Evolutionary conservation across 1,140 invertebrate genomes (phyloP), one percentile per base, ranked within the genome.

Genomic region (Papilio polyxenes): DNA sequence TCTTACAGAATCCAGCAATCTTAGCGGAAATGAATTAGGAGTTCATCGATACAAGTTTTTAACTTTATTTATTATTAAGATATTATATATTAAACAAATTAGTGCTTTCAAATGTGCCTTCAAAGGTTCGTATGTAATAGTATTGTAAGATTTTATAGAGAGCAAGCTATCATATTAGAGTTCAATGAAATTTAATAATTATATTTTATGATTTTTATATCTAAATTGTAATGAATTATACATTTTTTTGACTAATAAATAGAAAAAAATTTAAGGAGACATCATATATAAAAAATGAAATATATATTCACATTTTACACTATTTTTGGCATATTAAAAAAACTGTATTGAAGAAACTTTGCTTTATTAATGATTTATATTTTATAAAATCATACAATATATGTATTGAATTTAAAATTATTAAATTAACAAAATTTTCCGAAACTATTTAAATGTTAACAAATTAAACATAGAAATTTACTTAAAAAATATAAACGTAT

Each of bases 81-180:
- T 81, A 31, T 31, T 31, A 86, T 81, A 82, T 81, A 82, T 82
- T 65, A 72, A 82, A 83, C 75, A 85, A 89, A 77, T 82, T 87
- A 89, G 89, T 89, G 89, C 90, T 91, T 92, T 89, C 82, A 80
- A 84, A 90, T 85, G 92, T 91, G 91, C 90, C 92, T 92, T 90
- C 83, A 83, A 75, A 84, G 82, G 86, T 90, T 88, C 85, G 85
- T 88, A 88, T 84, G 48, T 85, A 51, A 85, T 81, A 83, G 74
- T 81, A 56, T 80, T 85, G 85, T 82, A 82, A 85, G 81, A 77
- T 84, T 84, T 85, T 84, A 86, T 82, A 82, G 81, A 82, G 85
- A 81, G 82, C 59, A 76, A 82, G 44, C 75, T 49, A 81, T 77
- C 48, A 82, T 51, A 72, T 83, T 53, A 81, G 51, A 13, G 79